Evolutionary conservation across 92 coral and sea anemone genomes (phyloP), one percentile per base, ranked within the genome.

Genomic region (Phenganax stokvisi): DNA sequence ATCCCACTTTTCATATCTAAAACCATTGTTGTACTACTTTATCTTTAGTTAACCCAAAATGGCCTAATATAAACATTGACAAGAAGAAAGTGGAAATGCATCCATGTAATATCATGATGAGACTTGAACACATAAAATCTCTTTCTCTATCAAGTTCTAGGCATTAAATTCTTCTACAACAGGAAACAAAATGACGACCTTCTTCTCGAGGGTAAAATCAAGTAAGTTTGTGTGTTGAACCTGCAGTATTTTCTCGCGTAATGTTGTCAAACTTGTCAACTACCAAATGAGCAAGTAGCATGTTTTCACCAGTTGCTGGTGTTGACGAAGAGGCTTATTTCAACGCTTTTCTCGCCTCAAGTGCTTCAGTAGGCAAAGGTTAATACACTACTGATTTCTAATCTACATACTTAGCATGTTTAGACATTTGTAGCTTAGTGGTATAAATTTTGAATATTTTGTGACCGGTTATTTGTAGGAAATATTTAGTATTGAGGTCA

Each of bases 201-300:
- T 76, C 52, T 76, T 76, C 28, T 29, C 81, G 7, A 28, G 81
- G 6, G 56, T 76, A 55, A 76, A 64, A 60, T 76, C 81, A 76
- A 76, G 81, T 76, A 76, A 76, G 81, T 76, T 12, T 17, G 13
- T 29, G 9, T 0, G 30, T 61, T 20, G 52, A 25, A 54, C 52
- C 31, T 9, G 7, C 0, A 73, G 53, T 16, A 25, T 25, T 52
- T 25, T 56, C 57, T 56, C 12, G 52, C 20, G 80, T 25, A 54
- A 15, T 53, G 64, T 1, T 56, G 31, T 10, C 5, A 5, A 56
- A 57, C 28, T 75, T 20, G 66, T 55, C 67, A 29, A 28, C 64
- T 13, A 75, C 47, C 65, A 75, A 55, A 75, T 54, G 80, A 75
- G 57, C 80, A 75, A 10, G 62, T 56, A 12, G 52, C 16, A 16